Percentiles rank a stretch among this genome's conserved stretches.
These are phyloP conservation scores for Chaetodon trifascialis DNA, from an alignment of 2,113 vertebrate genomes.

Conservation along the genomic window DNA sequence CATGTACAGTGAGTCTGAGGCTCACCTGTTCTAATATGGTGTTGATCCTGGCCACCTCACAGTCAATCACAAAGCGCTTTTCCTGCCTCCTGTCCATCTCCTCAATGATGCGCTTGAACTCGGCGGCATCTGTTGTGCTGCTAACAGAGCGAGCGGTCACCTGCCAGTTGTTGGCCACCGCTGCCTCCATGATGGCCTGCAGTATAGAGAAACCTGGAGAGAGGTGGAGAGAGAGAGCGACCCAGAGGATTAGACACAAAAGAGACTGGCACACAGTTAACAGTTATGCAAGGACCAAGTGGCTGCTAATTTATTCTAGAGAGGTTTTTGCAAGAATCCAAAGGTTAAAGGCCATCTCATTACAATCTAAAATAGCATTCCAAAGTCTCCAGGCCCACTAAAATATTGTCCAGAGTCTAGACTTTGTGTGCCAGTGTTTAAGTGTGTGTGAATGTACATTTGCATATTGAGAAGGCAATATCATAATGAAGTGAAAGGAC, in stretches of 20 bases:
- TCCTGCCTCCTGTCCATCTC: constrained; percentile 99
- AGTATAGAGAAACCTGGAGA: constrained; percentile 96
- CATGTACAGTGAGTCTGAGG: constrained; percentile 1
- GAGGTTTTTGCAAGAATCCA: constrained; percentile 57
- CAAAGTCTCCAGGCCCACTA: constrained; percentile 41
- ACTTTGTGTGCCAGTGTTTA: constrained; percentile 24
- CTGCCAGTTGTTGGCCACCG: constrained; percentile 99
- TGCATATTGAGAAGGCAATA: constrained; percentile 64
- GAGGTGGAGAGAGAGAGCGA: constrained; percentile 43
- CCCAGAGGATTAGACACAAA: constrained; percentile 46
- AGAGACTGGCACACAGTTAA: constrained; percentile 13
- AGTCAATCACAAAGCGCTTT: constrained; percentile 97
- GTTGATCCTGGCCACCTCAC: constrained; percentile 96
- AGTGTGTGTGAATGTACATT: constrained; percentile 53
- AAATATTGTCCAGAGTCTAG: constrained; percentile 55
- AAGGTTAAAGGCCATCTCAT: constrained; percentile 73
- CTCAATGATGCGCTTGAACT: constrained; percentile 97
- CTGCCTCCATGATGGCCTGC: constrained; percentile 99
- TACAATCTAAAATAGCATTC: constrained; percentile 71
- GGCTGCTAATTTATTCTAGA: constrained; percentile 68
- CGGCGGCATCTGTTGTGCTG: constrained; percentile 93
- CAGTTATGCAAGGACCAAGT: constrained; percentile 42
- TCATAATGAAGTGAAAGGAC: constrained; percentile 67
- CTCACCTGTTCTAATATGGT: constrained; percentile 97
- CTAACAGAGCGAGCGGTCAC: constrained; percentile 98